phyloP scores from a whole-genome alignment of 2,888 invertebrate genomes.

The Lampropteryx suffumata region DNA sequence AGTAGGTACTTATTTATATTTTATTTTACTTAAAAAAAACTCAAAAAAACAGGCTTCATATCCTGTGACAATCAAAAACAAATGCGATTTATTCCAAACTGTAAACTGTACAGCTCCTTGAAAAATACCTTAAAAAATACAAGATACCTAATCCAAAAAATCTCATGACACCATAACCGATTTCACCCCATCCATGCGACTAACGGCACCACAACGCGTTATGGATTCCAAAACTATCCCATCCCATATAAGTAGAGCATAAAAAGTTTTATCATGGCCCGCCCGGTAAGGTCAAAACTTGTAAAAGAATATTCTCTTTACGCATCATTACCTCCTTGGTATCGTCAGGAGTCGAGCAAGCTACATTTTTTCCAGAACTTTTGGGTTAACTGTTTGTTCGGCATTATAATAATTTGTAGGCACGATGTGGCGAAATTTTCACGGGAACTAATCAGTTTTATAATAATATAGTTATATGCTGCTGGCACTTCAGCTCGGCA shows the following conservation, averaged over 20 bases:
- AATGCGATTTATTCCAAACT: too few species aligned
- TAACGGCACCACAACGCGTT: conserved; percentile 42
- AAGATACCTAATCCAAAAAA: conserved; percentile 11
- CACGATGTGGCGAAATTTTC: conserved; percentile 27
- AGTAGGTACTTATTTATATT: too few species aligned
- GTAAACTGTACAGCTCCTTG: neutral
- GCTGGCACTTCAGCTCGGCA: too few species aligned
- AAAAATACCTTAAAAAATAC: conserved; percentile 4
- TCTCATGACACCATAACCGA: conserved; percentile 24
- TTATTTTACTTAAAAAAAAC: too few species aligned
- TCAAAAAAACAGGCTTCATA: too few species aligned
- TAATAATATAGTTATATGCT: too few species aligned
- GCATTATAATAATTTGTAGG: conserved; percentile 40
- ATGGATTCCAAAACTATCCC: conserved; percentile 63
- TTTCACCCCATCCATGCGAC: conserved; percentile 28
- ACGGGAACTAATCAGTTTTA: conserved; percentile 29
- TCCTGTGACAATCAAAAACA: too few species aligned
- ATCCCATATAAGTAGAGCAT: conserved; percentile 70
- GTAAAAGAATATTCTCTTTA: conserved; percentile 65
- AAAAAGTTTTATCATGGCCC: conserved; percentile 76
- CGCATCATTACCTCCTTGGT: conserved; percentile 65
- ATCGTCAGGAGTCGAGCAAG: conserved; percentile 37
- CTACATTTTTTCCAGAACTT: conserved; percentile 51
- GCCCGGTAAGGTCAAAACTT: conserved; percentile 63
- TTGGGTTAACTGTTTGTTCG: conserved; percentile 50